Evolutionary conservation across 2,113 vertebrate species (phyloP), one percentile per base, ranked within the genome.

Genomic region (Heptranchias perlo): DNA sequence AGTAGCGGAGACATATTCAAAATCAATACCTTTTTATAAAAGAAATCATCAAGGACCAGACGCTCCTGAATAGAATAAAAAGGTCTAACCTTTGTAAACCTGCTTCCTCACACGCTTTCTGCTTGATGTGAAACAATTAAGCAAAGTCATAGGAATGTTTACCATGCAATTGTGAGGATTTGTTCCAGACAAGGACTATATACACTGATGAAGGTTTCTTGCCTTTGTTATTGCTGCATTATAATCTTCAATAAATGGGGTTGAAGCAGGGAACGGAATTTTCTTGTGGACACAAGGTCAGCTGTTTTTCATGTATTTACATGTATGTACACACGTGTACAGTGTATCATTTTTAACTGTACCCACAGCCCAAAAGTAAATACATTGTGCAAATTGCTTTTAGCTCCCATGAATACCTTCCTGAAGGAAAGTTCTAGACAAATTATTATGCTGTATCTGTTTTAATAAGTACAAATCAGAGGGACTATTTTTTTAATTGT

Each of bases 11-110:
- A 73, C 65, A 69, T 95, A 67, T 69, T 69, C 47, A 95, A 95
- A 95, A 95, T 95, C 94, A 95, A 73, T 95, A 73, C 23, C 94
- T 95, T 52, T 69, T 95, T 95, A 95, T 69, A 95, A 95, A 95
- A 52, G 64, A 95, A 69, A 69, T 52, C 94, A 49, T 95, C 44
- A 31, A 69, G 94, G 64, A 69, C 23, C 21, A 69, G 65, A 69
- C 65, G 69, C 94, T 52, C 47, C 64, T 95, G 94, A 47, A 95
- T 95, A n/a, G 28, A 69, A 93, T 64, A 93, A 44, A 93, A 39
- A 65, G 92, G 39, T 47, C 92, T 23, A 44, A 49, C 21, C 65
- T 95, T 35, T 95, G 23, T 25, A 39, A 94, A 47, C 64, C 39
- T 47, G 39, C 39, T 28, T 94, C 39, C 62, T 94, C 18, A 47